Evolutionary conservation across 2,113 vertebrate genomes (phyloP), one percentile per base, ranked within the genome.

Genomic region (Rhea pennata): DNA sequence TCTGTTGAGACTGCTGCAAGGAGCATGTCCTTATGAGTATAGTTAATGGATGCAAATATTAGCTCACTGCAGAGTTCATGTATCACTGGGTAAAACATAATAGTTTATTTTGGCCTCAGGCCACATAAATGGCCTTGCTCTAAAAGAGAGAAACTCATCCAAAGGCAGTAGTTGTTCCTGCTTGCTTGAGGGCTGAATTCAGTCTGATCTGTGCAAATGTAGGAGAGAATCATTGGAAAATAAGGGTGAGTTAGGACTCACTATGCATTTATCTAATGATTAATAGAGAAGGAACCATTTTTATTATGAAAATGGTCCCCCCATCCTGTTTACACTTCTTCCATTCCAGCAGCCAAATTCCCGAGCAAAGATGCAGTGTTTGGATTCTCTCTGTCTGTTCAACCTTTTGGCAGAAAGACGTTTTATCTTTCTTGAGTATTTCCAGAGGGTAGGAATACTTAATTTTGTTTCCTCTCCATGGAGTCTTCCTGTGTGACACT

Each of bases 41-140:
- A 86, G 78, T 90, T 96, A 96, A 91, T 71, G 82, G 84, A 54
- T 88, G 87, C 90, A 95, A 95, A 94, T 96, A 94, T 83, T 93
- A 92, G 71, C 84, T 96, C 2, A 0, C 65, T 90, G 75, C 82
- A 69, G 84, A 83, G 87, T 84, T 95, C 61, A 10, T 51, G 91
- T 96, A 80, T 93, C 54, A 40, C 91, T 12, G 22, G 50, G 75
- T 77, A 76, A 91, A 94, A 51, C 10, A 3, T 80, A 69, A 90
- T 88, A 75, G 89, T 92, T 91, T 95, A 94, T 91, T 96, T 95
- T 96, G 91, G 96, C 96, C 91, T 91, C 4, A 1, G 87, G 94
- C 94, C 94, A 84, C 6, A 0, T 44, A 87, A 90, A 88, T 77
- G 72, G 91, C 87, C 94, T 90, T 92, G 91, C 59, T 91, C 3